Conservation (phyloP, 2,113 vertebrate genomes). For the Sapayoa aenigma region DNA sequence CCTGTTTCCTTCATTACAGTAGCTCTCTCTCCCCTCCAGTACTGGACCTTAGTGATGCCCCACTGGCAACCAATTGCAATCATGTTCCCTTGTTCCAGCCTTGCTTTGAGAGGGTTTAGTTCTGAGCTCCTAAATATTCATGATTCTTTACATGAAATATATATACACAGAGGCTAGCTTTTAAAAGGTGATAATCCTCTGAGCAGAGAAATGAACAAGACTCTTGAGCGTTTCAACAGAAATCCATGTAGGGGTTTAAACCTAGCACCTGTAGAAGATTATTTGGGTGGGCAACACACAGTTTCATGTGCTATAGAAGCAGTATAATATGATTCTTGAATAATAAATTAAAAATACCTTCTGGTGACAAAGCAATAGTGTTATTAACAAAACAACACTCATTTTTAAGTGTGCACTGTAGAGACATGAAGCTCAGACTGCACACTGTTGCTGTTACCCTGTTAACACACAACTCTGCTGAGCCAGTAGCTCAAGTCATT, state of each 20-base stretch:
- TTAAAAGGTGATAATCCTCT: background rate
- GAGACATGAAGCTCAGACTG: background rate
- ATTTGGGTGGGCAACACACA: background rate
- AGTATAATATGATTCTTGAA: background rate
- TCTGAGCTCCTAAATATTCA: background rate
- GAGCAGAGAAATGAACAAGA: background rate
- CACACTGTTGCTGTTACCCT: background rate
- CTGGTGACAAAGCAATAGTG: background rate
- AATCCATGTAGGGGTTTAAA: background rate
- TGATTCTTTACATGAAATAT: background rate
- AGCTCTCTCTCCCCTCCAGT: background rate
- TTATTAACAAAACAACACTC: background rate
- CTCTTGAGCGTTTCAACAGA: background rate
- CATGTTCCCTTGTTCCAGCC: fast-evolving
- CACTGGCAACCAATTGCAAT: background rate
- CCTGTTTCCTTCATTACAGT: background rate
- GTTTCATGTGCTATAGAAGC: background rate
- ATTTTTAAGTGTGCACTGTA: background rate
- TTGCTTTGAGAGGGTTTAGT: background rate
- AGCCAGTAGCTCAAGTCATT: background rate
- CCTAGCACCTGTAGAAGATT: background rate
- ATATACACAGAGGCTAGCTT: background rate
- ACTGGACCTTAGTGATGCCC: background rate
- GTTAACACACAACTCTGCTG: background rate
- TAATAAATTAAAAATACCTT: background rate